Base-by-base conservation (phyloP, 2,113 vertebrate species). In the Laticauda colubrina region DNA sequence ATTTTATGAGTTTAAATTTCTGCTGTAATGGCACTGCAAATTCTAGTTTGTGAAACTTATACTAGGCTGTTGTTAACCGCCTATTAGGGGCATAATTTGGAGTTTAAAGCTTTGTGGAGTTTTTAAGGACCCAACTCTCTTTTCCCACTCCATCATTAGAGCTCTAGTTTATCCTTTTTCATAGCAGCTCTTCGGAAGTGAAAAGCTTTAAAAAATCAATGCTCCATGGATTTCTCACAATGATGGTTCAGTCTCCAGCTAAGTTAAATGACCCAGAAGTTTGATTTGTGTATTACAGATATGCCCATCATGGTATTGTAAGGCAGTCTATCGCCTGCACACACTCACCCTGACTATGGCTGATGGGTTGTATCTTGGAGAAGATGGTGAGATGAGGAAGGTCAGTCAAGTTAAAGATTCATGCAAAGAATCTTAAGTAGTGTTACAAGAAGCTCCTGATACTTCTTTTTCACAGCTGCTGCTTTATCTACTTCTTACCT, bases 401-500 rank as follows among this genome's bases (percentile, higher is more conserved):
- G 0, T 56, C 34, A 51, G 10, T 39, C 18, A 20, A 92, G 2
- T 85, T 2, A 0, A 0, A 61, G 45, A 89, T 90, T 39, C 39
- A 57, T 81, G 57, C 93, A 95, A 89, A 2, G 20, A 0, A 20
- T 86, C 86, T 54, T 90, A 85, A 6, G 1, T 8, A 91, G 91
- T 51, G 51, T 0, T 0, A 23, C 0, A 26, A 20, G 53, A 21
- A 29, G 12, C 12, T 45, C 7, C n/a, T 89, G 48, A 0, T 14
- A n/a, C 0, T 88, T 1, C 54, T 5, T 89, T 93, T 7, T 57
- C 29, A 20, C 1, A 87, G 87, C 89, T 43, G 64, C 92, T 92
- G 5, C 89, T 7, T 4, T 57, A 81, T 87, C 89, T 89, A 23
- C 18, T 6, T 54, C 1, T 0, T 0, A 56, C 57, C 8, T 61